phyloP scores from a whole-genome alignment of 64 coral and sea anemone genomes.

The Pocillopora verrucosa region DNA sequence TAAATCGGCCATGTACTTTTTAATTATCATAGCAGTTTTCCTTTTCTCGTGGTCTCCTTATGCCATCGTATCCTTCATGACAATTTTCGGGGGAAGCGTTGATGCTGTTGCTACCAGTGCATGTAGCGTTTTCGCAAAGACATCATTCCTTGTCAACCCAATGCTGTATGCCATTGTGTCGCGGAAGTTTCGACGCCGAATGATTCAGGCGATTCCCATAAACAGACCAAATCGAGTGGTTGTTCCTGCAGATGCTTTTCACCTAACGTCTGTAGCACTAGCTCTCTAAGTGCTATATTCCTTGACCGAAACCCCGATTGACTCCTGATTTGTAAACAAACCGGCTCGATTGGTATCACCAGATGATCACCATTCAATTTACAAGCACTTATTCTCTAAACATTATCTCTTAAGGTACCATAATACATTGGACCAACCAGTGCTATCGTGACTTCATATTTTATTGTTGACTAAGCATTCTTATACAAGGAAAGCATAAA shows the following conservation, averaged over 20 bases:
- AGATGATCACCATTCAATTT: no score
- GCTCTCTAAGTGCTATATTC: neutral
- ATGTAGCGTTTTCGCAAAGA: conserved; percentile 47
- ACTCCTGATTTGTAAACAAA: no score
- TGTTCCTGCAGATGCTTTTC: neutral
- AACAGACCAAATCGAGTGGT: neutral
- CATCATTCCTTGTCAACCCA: conserved; percentile 39
- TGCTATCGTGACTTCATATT: no score
- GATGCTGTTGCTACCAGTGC: conserved; percentile 6
- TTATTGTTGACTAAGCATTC: no score
- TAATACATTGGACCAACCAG: no score
- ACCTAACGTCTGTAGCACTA: neutral
- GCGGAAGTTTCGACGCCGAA: conserved; percentile 17
- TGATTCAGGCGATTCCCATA: neutral
- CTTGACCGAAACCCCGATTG: no score
- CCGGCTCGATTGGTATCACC: no score
- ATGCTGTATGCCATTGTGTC: conserved; percentile 50
- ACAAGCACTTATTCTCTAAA: no score
- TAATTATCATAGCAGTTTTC: conserved; percentile 28
- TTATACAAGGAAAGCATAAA: no score
- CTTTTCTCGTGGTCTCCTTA: conserved; percentile 50
- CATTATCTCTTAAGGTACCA: no score
- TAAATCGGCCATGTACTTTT: conserved; percentile 30
- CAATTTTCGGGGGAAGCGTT: neutral
- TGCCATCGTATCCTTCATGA: conserved; percentile 17